Percentiles rank a stretch among this genome's conserved stretches.
Conservation (phyloP, 2,797 vertebrate genomes). For the Centroberyx gerrardi region DNA sequence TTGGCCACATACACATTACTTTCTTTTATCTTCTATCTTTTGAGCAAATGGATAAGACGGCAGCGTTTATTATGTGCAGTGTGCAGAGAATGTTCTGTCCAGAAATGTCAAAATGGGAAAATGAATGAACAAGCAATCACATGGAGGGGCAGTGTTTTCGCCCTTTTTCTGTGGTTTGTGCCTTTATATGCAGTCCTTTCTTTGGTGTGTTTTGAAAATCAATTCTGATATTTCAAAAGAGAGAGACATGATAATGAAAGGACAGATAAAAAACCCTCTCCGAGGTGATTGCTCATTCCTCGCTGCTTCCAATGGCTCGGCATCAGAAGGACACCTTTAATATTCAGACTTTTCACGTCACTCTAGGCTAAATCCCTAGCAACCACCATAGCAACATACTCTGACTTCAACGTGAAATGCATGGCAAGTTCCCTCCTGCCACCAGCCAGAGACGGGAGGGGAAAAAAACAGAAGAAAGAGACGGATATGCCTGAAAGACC, state of each 20-base stretch:
- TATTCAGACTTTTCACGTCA: constrained; percentile 88
- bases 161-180: constrained; percentile 27
- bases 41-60: constrained; percentile 9
- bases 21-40: constrained; percentile 16
- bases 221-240: constrained; percentile 76
- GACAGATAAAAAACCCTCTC: constrained; percentile 62
- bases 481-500: constrained; percentile 66
- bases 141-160: constrained; percentile 23
- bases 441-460: constrained; percentile 66
- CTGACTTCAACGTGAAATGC: constrained; percentile 87
- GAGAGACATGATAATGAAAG: constrained; percentile 78
- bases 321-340: constrained; percentile 89
- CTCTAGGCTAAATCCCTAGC: constrained; percentile 88
- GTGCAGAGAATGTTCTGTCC: constrained; percentile 2
- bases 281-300: constrained; percentile 80
- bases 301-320: constrained; percentile 79
- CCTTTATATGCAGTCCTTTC: constrained; percentile 58
- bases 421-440: constrained; percentile 85
- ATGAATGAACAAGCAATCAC: constrained; percentile 20
- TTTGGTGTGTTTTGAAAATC: constrained; percentile 75
- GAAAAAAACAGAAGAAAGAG: constrained; percentile 40
- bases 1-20: background rate
- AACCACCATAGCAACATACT: constrained; percentile 90
- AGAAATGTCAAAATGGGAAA: constrained; percentile 41
- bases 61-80: constrained; percentile 14